A percentile compares a stretch with the other conserved stretches of the same genome.
Evolutionary conservation across 2,797 vertebrate species (phyloP).

Genomic region (Sebastes iracundus): DNA sequence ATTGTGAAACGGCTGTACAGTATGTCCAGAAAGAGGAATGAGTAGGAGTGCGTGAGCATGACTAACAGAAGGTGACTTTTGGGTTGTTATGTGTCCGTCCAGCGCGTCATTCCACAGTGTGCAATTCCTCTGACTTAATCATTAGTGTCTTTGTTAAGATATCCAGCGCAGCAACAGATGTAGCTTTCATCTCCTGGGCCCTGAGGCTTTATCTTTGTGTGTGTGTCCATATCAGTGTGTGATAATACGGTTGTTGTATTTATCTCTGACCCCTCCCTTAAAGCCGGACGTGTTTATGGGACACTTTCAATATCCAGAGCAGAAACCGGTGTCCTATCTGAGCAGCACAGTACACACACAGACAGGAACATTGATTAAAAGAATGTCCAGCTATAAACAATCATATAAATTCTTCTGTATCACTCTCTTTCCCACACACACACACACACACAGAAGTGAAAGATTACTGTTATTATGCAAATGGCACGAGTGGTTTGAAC

Average conservation of each 20-base stretch:
- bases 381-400: constrained; percentile 9
- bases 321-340: constrained; percentile 4
- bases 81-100: background rate
- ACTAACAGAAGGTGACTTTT: constrained; percentile 13
- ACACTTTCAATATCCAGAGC: constrained; percentile 26
- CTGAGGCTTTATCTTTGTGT: constrained; percentile 15
- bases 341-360: background rate
- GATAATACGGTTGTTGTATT: constrained; percentile 11
- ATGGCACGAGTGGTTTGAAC: constrained; percentile 31
- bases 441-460: constrained; percentile 2
- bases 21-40: constrained; percentile 1
- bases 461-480: constrained; percentile 49
- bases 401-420: background rate
- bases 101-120: background rate
- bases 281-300: constrained; percentile 28
- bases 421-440: background rate
- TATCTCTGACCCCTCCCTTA: constrained; percentile 25
- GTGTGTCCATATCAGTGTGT: constrained; percentile 27
- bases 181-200: constrained; percentile 44
- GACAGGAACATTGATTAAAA: constrained; percentile 14
- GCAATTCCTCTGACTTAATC: constrained; percentile 30
- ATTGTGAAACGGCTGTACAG: background rate
- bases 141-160: constrained; percentile 37
- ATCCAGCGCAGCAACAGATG: constrained; percentile 35
- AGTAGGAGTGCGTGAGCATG: background rate